phyloP scores from a whole-genome alignment of 2,797 vertebrate species.

The Rhynchotus rufescens region DNA sequence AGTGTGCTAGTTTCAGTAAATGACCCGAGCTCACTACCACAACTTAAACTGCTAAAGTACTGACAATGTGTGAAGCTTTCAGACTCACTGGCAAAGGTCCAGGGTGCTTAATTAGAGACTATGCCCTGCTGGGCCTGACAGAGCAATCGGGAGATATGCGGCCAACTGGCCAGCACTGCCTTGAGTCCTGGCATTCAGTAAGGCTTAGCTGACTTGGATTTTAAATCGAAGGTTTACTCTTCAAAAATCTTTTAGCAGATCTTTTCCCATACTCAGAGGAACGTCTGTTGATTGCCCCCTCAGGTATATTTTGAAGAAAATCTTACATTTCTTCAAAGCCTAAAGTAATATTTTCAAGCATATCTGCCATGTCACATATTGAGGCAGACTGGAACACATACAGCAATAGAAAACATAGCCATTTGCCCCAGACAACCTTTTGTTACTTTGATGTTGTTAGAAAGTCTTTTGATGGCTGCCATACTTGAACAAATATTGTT shows the following conservation, averaged over 20 bases:
- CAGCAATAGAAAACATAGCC: neutral
- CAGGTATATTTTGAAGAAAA: neutral
- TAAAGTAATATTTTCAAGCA: neutral
- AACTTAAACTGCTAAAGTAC: neutral
- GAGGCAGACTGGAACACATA: neutral
- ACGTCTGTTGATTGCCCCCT: neutral
- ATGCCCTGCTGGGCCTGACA: neutral
- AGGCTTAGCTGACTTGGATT: neutral
- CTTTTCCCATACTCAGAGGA: neutral
- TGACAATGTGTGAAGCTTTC: neutral
- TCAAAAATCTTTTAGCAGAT: neutral
- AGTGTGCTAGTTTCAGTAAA: neutral
- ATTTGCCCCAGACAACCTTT: neutral
- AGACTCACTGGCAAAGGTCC: neutral
- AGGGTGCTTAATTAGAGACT: neutral
- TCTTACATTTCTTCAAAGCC: neutral
- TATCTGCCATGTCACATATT: rapidly evolving
- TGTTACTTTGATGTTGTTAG: neutral
- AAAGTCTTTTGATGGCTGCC: neutral
- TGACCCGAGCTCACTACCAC: neutral
- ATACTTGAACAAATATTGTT: neutral
- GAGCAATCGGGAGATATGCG: neutral
- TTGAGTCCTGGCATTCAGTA: neutral
- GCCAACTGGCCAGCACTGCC: neutral
- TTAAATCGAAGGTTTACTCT: neutral